Conservation (phyloP, 2,113 vertebrate species). For the Hypanus sabinus region DNA sequence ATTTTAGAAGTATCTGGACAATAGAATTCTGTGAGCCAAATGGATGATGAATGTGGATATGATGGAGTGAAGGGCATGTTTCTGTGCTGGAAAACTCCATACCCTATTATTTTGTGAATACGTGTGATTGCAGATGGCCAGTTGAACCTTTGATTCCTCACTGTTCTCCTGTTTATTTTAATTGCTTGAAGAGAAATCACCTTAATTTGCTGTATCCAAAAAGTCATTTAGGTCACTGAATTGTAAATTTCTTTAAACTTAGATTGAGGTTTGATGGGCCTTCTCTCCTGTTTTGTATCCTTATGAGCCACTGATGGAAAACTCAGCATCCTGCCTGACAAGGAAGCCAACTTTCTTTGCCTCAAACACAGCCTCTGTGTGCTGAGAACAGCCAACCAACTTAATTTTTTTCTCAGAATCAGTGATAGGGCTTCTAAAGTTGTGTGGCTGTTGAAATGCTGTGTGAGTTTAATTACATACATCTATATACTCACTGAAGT, state of each 20-base stretch:
- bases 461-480: not conserved
- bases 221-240: not conserved
- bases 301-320: slow-evolving; percentile 45
- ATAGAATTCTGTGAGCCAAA: no score
- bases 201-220: not conserved
- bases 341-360: slow-evolving; percentile 60
- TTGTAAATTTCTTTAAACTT: not conserved
- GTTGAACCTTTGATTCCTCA: not conserved
- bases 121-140: not conserved
- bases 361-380: slow-evolving; percentile 57
- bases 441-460: not conserved
- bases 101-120: no score
- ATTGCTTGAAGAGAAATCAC: not conserved
- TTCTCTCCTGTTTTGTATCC: not conserved
- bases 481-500: not conserved
- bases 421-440: not conserved
- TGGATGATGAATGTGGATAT: no score
- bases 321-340: slow-evolving; percentile 54
- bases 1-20: no score
- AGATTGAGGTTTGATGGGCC: not conserved
- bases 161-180: not conserved
- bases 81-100: no score
- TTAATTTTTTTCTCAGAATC: slow-evolving; percentile 46
- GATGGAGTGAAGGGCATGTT: no score
- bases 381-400: slow-evolving; percentile 41